phyloP scores from a whole-genome alignment of 2,888 invertebrate genomes.

The Eupeodes luniger region DNA sequence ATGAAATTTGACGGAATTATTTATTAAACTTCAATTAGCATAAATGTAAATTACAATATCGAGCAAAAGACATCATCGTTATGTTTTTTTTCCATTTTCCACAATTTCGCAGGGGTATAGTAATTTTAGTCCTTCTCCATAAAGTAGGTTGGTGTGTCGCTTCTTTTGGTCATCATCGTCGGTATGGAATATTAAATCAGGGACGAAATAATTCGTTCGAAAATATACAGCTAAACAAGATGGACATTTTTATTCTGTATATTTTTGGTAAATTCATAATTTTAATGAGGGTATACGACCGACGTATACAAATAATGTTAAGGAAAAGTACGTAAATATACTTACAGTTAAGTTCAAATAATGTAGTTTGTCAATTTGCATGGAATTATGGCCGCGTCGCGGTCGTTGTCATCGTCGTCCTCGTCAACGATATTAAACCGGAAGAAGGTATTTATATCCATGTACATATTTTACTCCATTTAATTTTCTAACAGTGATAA shows the following conservation, averaged over 20 bases:
- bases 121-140: no score
- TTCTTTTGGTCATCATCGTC: constrained; percentile 29
- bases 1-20: constrained; percentile 74
- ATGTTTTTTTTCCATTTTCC: background rate
- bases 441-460: background rate
- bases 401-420: no score
- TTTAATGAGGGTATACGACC: constrained; percentile 47
- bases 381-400: background rate
- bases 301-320: background rate
- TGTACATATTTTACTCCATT: background rate
- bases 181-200: constrained; percentile 59
- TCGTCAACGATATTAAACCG: background rate
- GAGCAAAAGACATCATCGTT: constrained; percentile 7
- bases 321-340: background rate
- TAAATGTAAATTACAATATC: constrained; percentile 71
- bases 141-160: background rate
- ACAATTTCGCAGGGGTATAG: background rate
- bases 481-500: background rate
- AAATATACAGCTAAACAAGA: background rate
- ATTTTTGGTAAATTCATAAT: background rate
- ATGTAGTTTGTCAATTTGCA: background rate
- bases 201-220: constrained; percentile 30
- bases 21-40: constrained; percentile 76
- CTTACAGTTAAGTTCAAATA: constrained; percentile 6
- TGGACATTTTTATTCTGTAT: constrained; percentile 9